Evolutionary conservation across 2,888 invertebrate genomes (phyloP).

Genomic region (Odontomyia ornata): DNA sequence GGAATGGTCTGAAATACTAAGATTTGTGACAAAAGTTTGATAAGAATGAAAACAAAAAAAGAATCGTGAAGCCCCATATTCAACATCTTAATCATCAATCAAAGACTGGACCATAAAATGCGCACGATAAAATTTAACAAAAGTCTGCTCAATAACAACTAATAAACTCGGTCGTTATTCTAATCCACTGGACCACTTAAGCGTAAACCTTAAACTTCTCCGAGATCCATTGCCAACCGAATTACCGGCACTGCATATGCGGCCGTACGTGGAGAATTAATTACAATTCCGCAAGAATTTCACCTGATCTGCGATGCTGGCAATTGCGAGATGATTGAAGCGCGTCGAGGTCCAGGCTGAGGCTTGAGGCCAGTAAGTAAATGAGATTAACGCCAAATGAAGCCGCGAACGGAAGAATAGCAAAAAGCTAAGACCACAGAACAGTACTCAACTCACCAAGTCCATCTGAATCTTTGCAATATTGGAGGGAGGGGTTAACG

Average conservation of each 20-base stretch:
- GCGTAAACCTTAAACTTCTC: background rate
- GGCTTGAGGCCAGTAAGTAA: background rate
- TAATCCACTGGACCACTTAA: background rate
- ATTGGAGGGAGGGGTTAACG: constrained; percentile 14
- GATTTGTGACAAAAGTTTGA: no score
- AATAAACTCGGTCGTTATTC: constrained; percentile 9
- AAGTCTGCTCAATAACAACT: no score
- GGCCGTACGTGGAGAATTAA: background rate
- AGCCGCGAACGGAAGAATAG: background rate
- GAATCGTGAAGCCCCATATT: no score
- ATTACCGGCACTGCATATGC: background rate
- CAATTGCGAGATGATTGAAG: background rate
- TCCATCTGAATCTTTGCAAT: no score
- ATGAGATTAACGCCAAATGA: background rate
- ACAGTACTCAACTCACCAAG: no score
- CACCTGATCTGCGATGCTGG: background rate
- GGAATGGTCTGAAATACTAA: no score
- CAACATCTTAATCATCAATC: no score
- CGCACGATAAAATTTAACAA: no score
- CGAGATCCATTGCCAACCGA: background rate
- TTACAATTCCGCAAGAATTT: constrained; percentile 11
- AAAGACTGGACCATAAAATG: no score
- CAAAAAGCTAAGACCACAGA: background rate
- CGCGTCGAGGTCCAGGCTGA: background rate
- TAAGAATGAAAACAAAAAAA: no score